Evolutionary conservation across 2,113 vertebrate genomes (phyloP).

Genomic region (Heliornis fulica): DNA sequence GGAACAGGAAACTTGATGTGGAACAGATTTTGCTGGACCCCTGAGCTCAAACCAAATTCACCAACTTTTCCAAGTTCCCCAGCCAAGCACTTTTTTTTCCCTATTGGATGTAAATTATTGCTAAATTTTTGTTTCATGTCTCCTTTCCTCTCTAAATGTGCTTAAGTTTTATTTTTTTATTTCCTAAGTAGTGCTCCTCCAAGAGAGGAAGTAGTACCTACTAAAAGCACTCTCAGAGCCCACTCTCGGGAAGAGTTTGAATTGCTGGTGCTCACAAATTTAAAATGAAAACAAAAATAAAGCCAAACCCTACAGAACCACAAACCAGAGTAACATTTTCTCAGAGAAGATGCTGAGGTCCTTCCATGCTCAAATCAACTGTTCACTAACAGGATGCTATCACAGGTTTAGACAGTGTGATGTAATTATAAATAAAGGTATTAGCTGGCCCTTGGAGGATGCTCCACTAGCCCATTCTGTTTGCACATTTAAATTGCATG

Average conservation of each 20-base stretch:
- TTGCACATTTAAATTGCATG: constrained; percentile 6
- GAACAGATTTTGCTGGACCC: not conserved
- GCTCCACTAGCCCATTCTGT: not conserved
- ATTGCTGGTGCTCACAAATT: not conserved
- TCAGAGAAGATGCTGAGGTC: not conserved
- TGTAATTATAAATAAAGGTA: not conserved
- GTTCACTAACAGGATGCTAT: not conserved
- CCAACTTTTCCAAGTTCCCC: not conserved
- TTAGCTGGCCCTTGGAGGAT: not conserved
- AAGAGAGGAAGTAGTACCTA: not conserved
- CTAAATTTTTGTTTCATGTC: not conserved
- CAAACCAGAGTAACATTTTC: not conserved
- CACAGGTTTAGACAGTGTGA: not conserved
- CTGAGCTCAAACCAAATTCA: not conserved
- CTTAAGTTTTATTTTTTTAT: not conserved
- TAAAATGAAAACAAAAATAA: not conserved
- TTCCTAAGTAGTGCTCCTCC: not conserved
- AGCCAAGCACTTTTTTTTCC: not conserved
- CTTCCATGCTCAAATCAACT: not conserved
- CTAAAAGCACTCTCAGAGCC: not conserved
- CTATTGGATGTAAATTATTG: not conserved
- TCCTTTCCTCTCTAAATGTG: not conserved
- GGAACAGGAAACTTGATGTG: not conserved
- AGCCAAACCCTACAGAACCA: not conserved
- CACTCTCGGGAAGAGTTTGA: not conserved